Evolutionary conservation across 2,113 vertebrate species (phyloP).

Genomic region (Datnioides undecimradiatus): DNA sequence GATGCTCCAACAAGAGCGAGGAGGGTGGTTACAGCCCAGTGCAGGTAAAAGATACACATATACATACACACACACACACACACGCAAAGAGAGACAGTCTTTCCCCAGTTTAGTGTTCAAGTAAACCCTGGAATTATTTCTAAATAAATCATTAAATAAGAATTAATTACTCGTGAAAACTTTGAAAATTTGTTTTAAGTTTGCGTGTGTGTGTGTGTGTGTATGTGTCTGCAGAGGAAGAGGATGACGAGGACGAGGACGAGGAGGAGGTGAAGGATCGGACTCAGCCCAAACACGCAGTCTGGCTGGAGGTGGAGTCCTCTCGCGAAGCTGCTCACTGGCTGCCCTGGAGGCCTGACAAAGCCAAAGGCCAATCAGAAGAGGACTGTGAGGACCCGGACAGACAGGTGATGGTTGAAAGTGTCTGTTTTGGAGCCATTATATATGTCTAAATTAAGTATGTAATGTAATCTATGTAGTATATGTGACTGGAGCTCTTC

Average conservation of each 20-base stretch:
- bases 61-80: neutral
- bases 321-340: constrained; percentile 91
- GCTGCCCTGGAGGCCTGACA: constrained; percentile 96
- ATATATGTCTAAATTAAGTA: neutral
- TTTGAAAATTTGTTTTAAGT: neutral
- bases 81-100: neutral
- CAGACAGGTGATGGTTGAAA: constrained; percentile 87
- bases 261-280: constrained; percentile 91
- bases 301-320: constrained; percentile 91
- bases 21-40: constrained; percentile 91
- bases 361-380: constrained; percentile 89
- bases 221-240: constrained; percentile 81
- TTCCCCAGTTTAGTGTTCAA: neutral
- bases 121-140: neutral
- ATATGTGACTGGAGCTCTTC: too few species aligned
- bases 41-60: constrained; percentile 80
- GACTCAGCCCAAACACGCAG: constrained; percentile 85
- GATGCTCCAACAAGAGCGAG: constrained; percentile 96
- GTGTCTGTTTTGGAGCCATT: neutral
- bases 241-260: constrained; percentile 89
- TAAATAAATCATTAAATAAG: too few species aligned
- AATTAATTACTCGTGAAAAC: too few species aligned
- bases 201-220: neutral
- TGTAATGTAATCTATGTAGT: too few species aligned
- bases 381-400: constrained; percentile 98